A percentile compares a stretch with the other conserved stretches of the same genome.
Evolutionary conservation across 1,140 invertebrate species (phyloP).

Genomic region (Drosophila prosaltans): DNA sequence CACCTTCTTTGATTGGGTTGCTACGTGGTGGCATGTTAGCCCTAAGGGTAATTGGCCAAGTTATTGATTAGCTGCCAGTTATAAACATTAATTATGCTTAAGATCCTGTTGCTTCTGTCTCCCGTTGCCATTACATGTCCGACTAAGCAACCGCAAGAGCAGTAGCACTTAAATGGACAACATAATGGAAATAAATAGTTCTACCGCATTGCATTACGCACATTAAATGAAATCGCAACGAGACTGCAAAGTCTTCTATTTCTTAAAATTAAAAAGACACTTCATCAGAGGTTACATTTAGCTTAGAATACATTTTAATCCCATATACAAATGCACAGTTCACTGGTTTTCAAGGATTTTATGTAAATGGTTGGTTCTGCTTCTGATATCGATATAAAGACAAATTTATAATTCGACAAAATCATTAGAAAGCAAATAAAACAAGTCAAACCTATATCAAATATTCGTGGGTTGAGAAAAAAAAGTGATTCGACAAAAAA

Average conservation of each 20-base stretch:
- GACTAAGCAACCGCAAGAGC: slow-evolving; percentile 5
- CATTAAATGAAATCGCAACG: slow-evolving; percentile 5
- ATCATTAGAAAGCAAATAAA: too few species aligned
- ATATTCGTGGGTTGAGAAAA: too few species aligned
- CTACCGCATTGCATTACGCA: slow-evolving; percentile 10
- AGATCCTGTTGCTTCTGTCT: slow-evolving; percentile 15
- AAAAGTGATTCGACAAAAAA: too few species aligned
- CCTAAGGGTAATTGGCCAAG: slow-evolving; percentile 29
- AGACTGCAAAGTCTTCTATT: neutral
- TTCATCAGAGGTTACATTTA: neutral
- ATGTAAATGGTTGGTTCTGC: too few species aligned
- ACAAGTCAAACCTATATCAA: too few species aligned
- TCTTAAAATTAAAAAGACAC: neutral
- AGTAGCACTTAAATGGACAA: slow-evolving; percentile 8
- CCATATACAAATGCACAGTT: neutral
- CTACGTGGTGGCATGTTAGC: slow-evolving; percentile 62
- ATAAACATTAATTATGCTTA: slow-evolving; percentile 60
- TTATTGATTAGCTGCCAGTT: slow-evolving; percentile 24
- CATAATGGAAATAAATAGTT: slow-evolving; percentile 5
- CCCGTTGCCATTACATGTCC: slow-evolving; percentile 19
- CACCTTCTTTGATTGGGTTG: slow-evolving; percentile 65
- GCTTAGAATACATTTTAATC: neutral
- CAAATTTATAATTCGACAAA: too few species aligned
- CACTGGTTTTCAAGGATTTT: too few species aligned
- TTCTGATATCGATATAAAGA: too few species aligned